Evolutionary conservation across 1,140 invertebrate species (phyloP), one percentile per base, ranked within the genome.

Genomic region (Panagrolaimus sp.): DNA sequence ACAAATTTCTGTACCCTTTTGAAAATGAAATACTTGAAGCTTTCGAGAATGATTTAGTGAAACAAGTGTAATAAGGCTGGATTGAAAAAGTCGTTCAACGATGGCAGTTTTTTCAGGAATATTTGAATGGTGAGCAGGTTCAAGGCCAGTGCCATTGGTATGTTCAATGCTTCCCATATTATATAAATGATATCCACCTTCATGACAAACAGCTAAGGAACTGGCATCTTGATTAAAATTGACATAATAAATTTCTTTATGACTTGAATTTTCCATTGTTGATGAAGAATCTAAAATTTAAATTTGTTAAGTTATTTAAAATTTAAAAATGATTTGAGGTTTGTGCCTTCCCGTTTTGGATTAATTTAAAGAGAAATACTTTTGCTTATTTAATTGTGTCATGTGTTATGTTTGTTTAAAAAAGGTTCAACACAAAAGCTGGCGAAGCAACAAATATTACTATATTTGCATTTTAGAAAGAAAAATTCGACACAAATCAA

Each of bases 11-110:
- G 92, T 17, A 10, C 17, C 14, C 15, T 28, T 17, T 44, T 95
- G 95, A 85, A 96, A 98, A 86, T 98, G 94, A 84, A 92, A 96
- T 38, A 98, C 93, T 86, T 91, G 91, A 21, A 96, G 87, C 85
- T 91, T 97, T 76, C 96, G 88, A 58, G 95, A 94, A 48, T 92
- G 90, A 73, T 90, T 89, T 71, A 93, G 87, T 76, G 91, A 92
- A 65, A 98, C 96, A 78, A 98, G 88, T 26, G 94, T 94, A 77
- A 98, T 92, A 75, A 98, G 87, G 78, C 93, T 96, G 83, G 93
- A 96, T 84, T 92, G 94, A 85, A 98, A 98, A 47, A 98, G 87
- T 63, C 95, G 87, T 84, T 98, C 96, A 66, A 98, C 92, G 68
- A 98, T 90, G 80, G 28, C 28, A 21, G 52, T 58, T n/a, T 58